These are phyloP conservation scores for Lomographa bimaculata DNA, from an alignment of 2,888 invertebrate genomes.

Conservation along the genomic window DNA sequence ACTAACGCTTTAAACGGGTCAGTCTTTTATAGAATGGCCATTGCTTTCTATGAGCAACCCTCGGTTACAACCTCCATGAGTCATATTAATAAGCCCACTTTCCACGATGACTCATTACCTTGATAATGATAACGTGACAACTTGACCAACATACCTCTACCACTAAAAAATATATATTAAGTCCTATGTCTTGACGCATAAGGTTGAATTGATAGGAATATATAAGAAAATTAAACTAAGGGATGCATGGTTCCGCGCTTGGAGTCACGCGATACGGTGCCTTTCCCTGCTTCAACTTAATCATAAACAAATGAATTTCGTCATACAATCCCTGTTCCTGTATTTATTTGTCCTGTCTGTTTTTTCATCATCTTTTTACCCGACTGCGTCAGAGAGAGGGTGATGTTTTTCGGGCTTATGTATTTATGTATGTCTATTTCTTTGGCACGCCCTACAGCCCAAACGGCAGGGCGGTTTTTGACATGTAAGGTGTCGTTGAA, in stretches of 20 bases:
- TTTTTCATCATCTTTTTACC: no score
- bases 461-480: no score
- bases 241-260: slow-evolving; percentile 45
- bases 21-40: no score
- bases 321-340: slow-evolving; percentile 42
- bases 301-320: slow-evolving; percentile 66
- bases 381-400: no score
- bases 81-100: slow-evolving; percentile 67
- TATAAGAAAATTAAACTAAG: slow-evolving; percentile 27
- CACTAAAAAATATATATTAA: slow-evolving; percentile 27
- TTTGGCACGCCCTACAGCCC: no score
- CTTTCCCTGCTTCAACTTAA: slow-evolving; percentile 62
- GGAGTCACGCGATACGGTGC: slow-evolving; percentile 70
- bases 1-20: no score
- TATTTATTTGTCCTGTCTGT: no score
- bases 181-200: slow-evolving; percentile 39
- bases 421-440: no score
- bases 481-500: no score
- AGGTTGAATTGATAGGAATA: slow-evolving; percentile 22
- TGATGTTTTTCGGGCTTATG: no score
- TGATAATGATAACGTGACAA: slow-evolving; percentile 61
- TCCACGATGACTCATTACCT: slow-evolving; percentile 71
- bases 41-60: slow-evolving; percentile 33
- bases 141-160: slow-evolving; percentile 30
- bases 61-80: slow-evolving; percentile 46